These are phyloP conservation scores for Pinctada fucata DNA, from an alignment of 2,888 invertebrate genomes.

Conservation along the genomic window DNA sequence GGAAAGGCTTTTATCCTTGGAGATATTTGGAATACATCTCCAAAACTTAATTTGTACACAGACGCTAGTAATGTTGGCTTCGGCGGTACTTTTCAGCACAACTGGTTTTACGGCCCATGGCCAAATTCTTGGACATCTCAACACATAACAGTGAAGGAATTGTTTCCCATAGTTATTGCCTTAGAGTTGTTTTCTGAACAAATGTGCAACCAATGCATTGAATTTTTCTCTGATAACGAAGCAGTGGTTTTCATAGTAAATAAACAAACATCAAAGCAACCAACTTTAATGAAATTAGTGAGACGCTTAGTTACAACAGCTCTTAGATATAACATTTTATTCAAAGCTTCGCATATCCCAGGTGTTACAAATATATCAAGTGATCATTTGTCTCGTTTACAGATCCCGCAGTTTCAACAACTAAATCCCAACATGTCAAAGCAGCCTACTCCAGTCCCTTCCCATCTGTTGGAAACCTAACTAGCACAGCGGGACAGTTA, in stretches of 20 bases:
- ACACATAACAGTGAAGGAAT: too few relatives aligned
- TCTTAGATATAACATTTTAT: slow-evolving; percentile 21
- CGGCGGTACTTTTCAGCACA: slow-evolving; percentile 10
- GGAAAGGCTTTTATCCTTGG: slow-evolving; percentile 7
- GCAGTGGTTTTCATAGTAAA: slow-evolving; percentile 34
- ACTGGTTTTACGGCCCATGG: slow-evolving; percentile 23
- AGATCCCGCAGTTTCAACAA: too few relatives aligned
- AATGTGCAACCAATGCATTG: slow-evolving; percentile 8
- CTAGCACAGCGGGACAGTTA: too few relatives aligned
- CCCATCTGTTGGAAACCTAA: too few relatives aligned
- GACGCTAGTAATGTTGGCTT: slow-evolving; percentile 31
- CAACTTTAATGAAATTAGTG: slow-evolving; percentile 20
- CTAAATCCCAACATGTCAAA: too few relatives aligned
- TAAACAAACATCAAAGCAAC: slow-evolving; percentile 26
- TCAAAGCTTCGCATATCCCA: too few relatives aligned
- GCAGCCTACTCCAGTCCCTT: too few relatives aligned
- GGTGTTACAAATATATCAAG: too few relatives aligned
- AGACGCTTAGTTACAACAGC: slow-evolving; percentile 20
- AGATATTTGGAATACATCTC: slow-evolving; percentile 2
- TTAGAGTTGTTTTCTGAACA: slow-evolving; percentile 19
- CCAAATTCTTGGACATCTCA: neutral
- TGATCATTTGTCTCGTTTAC: too few relatives aligned
- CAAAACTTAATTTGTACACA: slow-evolving; percentile 8
- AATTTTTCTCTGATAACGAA: slow-evolving; percentile 28
- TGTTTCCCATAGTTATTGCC: slow-evolving; percentile 30